Percentiles rank a stretch among this genome's conserved stretches.
These are phyloP conservation scores for Vireo griseus DNA, from an alignment of 2,797 vertebrate species.

Conservation along the genomic window DNA sequence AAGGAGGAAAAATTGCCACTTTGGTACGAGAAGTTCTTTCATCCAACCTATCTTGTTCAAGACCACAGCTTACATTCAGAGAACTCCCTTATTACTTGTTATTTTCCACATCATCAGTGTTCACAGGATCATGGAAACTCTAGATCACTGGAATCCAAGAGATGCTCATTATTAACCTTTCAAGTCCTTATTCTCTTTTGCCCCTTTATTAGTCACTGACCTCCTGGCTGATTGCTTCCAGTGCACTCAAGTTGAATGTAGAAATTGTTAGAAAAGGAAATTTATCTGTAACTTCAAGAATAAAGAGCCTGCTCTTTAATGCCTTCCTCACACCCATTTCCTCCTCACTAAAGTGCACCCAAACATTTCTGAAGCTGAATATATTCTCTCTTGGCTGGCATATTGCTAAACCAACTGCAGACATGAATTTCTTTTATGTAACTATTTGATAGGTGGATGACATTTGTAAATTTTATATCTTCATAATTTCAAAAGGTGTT, in stretches of 20 bases:
- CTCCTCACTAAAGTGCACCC: background rate
- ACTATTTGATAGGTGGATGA: background rate
- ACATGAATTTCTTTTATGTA: background rate
- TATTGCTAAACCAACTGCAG: background rate
- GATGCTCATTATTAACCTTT: background rate
- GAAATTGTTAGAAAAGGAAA: background rate
- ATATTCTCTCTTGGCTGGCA: background rate
- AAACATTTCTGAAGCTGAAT: background rate
- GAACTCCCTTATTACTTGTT: background rate
- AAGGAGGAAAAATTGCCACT: background rate
- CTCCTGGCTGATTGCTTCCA: background rate
- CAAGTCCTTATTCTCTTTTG: background rate
- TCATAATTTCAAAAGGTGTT: background rate
- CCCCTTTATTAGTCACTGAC: background rate
- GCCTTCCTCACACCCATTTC: background rate
- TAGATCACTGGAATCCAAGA: background rate
- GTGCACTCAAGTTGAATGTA: background rate
- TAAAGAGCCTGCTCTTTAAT: background rate
- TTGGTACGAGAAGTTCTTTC: background rate
- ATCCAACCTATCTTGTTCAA: background rate
- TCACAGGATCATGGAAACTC: background rate
- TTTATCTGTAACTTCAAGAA: background rate
- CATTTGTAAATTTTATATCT: background rate
- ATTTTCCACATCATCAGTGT: background rate
- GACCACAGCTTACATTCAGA: background rate